phyloP scores from a whole-genome alignment of 2,113 vertebrate genomes.

The Cyanistes caeruleus region DNA sequence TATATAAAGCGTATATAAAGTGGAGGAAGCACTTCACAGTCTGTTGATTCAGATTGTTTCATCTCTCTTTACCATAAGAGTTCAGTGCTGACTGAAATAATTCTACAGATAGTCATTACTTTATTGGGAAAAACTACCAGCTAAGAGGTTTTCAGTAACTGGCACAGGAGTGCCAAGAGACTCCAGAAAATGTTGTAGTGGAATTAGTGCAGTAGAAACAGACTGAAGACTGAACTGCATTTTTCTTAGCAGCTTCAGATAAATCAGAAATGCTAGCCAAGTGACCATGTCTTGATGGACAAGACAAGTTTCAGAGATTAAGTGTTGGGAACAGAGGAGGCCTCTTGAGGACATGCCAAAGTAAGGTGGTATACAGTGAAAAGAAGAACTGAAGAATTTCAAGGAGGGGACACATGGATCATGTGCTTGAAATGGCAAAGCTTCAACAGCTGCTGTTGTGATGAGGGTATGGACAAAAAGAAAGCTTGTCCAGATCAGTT shows the following conservation, averaged over 20 bases:
- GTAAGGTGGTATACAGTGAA: not conserved
- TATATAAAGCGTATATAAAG: not conserved
- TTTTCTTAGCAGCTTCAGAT: not conserved
- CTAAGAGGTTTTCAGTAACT: not conserved
- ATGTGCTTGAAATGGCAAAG: not conserved
- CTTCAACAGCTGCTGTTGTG: not conserved
- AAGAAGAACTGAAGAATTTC: slow-evolving; percentile 50
- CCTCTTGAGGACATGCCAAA: slow-evolving; percentile 53
- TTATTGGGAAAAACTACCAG: not conserved
- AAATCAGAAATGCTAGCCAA: not conserved
- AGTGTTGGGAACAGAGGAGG: slow-evolving; percentile 58
- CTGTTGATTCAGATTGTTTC: not conserved
- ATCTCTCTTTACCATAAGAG: not conserved
- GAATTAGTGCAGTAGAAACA: not conserved
- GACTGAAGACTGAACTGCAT: not conserved
- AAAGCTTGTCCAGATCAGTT: not conserved
- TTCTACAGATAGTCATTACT: not conserved
- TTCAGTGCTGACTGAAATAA: not conserved
- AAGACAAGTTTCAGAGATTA: slow-evolving; percentile 70
- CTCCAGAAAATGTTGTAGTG: not conserved
- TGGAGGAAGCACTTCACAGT: not conserved
- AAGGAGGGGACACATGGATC: not conserved
- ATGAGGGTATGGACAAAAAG: not conserved
- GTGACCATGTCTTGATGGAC: slow-evolving; percentile 54
- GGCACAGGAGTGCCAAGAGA: not conserved